Percentiles rank a stretch among this genome's conserved stretches.
Evolutionary conservation across 2,888 invertebrate genomes (phyloP).

Genomic region (Lottia gigantea): DNA sequence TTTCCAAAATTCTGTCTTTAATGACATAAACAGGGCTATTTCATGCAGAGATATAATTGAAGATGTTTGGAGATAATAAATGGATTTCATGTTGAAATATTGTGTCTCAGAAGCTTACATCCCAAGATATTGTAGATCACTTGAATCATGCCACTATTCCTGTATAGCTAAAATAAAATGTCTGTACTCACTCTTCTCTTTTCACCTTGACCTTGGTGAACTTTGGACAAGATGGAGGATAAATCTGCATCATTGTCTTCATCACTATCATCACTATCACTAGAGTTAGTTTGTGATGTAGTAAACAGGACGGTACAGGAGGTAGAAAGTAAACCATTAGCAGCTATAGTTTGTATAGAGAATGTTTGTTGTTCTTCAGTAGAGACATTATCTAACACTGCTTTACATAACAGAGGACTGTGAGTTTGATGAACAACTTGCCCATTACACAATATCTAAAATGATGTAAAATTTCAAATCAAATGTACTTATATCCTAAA

Average conservation of each 20-base stretch:
- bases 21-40: too few relatives aligned
- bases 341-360: conserved; percentile 55
- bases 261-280: conserved; percentile 20
- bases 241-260: conserved; percentile 35
- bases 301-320: conserved; percentile 9
- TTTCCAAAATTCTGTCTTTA: too few relatives aligned
- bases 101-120: too few relatives aligned
- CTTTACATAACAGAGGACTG: conserved; percentile 47
- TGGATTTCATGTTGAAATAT: too few relatives aligned
- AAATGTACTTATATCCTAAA: too few relatives aligned
- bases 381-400: conserved; percentile 53
- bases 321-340: conserved; percentile 47
- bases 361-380: conserved; percentile 48
- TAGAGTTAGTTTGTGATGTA: background rate
- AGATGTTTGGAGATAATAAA: too few relatives aligned
- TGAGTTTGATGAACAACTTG: conserved; percentile 37
- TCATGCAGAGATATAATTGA: too few relatives aligned
- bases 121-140: too few relatives aligned
- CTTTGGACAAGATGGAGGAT: conserved; percentile 41
- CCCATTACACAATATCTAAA: conserved; percentile 58
- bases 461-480: too few relatives aligned
- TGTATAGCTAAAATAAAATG: too few relatives aligned
- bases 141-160: too few relatives aligned
- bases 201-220: conserved; percentile 39
- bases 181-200: conserved; percentile 45